Evolutionary conservation across 2,888 invertebrate genomes (phyloP), one percentile per base, ranked within the genome.

Genomic region (Rhopalosiphum nymphaeae): DNA sequence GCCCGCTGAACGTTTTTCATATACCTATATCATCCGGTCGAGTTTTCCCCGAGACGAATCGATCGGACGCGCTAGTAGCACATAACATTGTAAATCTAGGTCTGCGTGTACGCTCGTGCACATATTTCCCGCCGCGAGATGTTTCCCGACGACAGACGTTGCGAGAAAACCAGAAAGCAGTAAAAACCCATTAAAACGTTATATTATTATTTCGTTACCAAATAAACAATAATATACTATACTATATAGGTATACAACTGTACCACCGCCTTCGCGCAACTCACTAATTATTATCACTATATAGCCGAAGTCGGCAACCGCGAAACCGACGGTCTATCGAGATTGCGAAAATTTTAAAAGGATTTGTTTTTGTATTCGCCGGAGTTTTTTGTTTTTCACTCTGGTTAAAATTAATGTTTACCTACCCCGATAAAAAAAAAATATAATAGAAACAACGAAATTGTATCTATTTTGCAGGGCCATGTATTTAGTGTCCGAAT

Each of bases 31-130:
- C 78, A 78, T 78, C 89, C 93, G 89, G 57, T 84, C 89, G 85
- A 49, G 53, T 29, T 85, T 93, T 93, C 53, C 89, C 93, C 87
- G 92, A 29, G 49, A 92, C 92, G 87, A 92, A 92, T 92, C 87
- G 91, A 85, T 84, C 49, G 87, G 87, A 67, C 61, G 36, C 92
- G 86, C 89, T 78, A 36, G 9, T 21, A 36, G 78, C 36, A 78
- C 36, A 78, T 78, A 78, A 78, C 25, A 21, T 78, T 78, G 78
- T 36, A 78, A 36, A 78, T 78, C 36, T 78, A 78, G 78, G 78
- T 78, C 78, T 78, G 78, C 21, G 78, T 78, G 78, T 78, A 78
- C 78, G 78, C 46, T 86, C 86, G 46, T 86, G 46, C 46, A 86
- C 86, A 86, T 46, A 46, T 86, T 86, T 86, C 86, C 86, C 44